Conservation (phyloP, 2,888 invertebrate genomes). For the Oegoconia quadripuncta region DNA sequence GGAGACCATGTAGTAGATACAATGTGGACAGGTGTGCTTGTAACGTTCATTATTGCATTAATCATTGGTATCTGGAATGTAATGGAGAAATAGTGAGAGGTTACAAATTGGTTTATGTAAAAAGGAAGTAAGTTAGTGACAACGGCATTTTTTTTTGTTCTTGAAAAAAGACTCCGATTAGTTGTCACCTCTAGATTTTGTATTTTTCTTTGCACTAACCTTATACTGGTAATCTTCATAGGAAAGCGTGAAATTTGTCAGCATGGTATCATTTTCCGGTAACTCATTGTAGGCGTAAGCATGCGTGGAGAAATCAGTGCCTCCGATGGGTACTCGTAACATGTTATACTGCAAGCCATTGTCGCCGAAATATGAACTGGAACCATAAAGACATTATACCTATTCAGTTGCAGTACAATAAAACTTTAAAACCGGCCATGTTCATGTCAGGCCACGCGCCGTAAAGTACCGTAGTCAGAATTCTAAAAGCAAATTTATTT, state of each 20-base stretch:
- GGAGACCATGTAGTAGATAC: slow-evolving; percentile 80
- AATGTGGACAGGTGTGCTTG: slow-evolving; percentile 50
- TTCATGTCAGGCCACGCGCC: too few relatives aligned
- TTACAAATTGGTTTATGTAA: too few relatives aligned
- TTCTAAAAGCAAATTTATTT: too few relatives aligned
- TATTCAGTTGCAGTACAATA: not conserved
- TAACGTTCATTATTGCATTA: slow-evolving; percentile 42
- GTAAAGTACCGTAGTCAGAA: too few relatives aligned
- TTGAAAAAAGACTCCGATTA: too few relatives aligned
- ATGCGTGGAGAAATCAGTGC: slow-evolving; percentile 89
- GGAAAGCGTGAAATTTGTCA: slow-evolving; percentile 81
- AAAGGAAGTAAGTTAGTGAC: too few relatives aligned
- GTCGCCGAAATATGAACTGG: slow-evolving; percentile 84
- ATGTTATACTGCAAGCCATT: slow-evolving; percentile 86
- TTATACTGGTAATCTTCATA: slow-evolving; percentile 83
- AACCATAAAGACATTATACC: too few relatives aligned
- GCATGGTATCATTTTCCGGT: slow-evolving; percentile 67
- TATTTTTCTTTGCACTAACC: too few relatives aligned
- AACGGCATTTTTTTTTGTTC: too few relatives aligned
- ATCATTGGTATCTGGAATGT: slow-evolving; percentile 68
- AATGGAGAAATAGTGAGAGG: not conserved
- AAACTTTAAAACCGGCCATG: too few relatives aligned
- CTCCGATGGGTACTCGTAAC: slow-evolving; percentile 84
- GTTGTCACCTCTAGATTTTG: too few relatives aligned
- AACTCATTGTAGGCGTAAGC: slow-evolving; percentile 86